phyloP scores from a whole-genome alignment of 2,797 vertebrate genomes.

The Parotocinclus haroldoi region DNA sequence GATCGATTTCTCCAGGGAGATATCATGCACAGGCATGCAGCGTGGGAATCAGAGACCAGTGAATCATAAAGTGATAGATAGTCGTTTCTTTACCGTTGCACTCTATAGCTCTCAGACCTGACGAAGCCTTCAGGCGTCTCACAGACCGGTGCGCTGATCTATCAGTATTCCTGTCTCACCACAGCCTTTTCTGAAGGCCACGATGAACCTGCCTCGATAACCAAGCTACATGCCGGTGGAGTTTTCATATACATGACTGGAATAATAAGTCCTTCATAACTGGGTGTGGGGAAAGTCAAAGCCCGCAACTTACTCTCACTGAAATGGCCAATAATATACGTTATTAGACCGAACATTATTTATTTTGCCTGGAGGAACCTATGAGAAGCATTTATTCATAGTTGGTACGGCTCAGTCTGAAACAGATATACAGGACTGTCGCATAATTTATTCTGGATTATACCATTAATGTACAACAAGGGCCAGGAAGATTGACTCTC shows the following conservation, averaged over 20 bases:
- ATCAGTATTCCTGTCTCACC: constrained; percentile 47
- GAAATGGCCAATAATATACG: no score
- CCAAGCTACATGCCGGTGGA: constrained; percentile 58
- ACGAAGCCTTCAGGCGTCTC: constrained; percentile 50
- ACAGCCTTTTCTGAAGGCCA: constrained; percentile 61
- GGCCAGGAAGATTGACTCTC: no score
- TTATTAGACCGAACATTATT: no score
- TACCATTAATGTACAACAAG: no score
- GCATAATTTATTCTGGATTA: no score
- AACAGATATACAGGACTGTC: no score
- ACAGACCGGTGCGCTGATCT: constrained; percentile 43
- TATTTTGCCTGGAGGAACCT: no score
- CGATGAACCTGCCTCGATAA: constrained; percentile 21
- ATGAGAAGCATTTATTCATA: no score
- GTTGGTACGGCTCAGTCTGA: no score
- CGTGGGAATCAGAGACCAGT: constrained; percentile 39
- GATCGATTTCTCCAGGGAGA: constrained; percentile 43
- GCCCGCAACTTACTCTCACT: no score
- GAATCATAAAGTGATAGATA: constrained; percentile 49
- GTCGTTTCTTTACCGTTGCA: constrained; percentile 30
- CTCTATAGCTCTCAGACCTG: constrained; percentile 23
- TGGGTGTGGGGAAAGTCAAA: constrained; percentile 5
- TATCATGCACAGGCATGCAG: constrained; percentile 42
- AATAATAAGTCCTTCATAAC: constrained; percentile 63
- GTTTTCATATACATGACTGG: constrained; percentile 71